Conservation (phyloP, 2,113 vertebrate species). For the Thoracochromis brauschi region DNA sequence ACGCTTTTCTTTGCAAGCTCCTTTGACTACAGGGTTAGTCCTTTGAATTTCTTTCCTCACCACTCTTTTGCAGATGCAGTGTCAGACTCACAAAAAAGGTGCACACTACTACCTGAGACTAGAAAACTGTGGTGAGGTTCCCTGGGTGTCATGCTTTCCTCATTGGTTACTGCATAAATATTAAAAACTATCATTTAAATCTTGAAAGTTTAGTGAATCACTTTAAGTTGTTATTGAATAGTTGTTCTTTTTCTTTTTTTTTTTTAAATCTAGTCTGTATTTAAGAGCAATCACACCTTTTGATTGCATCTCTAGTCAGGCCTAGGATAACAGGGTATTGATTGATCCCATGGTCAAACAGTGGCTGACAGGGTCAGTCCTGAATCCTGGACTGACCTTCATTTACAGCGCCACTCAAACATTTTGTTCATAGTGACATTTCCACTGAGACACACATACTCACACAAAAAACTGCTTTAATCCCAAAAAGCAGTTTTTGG, state of each 20-base stretch:
- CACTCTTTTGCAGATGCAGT: not conserved
- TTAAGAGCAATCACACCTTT: not conserved
- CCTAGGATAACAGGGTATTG: not conserved
- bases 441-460: not conserved
- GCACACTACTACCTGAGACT: not conserved
- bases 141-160: not conserved
- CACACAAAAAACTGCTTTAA: not conserved
- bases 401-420: not conserved
- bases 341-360: slow-evolving; percentile 1
- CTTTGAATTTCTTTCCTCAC: not conserved
- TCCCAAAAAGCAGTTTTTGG: not conserved
- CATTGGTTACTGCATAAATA: not conserved
- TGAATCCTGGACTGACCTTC: not conserved
- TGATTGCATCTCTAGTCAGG: not conserved
- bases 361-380: not conserved
- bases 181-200: not conserved
- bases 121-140: not conserved
- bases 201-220: not conserved
- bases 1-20: too few species aligned
- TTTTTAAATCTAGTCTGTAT: not conserved
- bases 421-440: not conserved
- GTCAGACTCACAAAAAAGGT: not conserved
- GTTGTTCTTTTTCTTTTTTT: not conserved
- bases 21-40: not conserved
- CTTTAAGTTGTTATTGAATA: not conserved